A percentile compares a stretch with the other conserved stretches of the same genome.
Conservation (phyloP, 1,140 invertebrate species). For the Leptopilina boulardi region DNA sequence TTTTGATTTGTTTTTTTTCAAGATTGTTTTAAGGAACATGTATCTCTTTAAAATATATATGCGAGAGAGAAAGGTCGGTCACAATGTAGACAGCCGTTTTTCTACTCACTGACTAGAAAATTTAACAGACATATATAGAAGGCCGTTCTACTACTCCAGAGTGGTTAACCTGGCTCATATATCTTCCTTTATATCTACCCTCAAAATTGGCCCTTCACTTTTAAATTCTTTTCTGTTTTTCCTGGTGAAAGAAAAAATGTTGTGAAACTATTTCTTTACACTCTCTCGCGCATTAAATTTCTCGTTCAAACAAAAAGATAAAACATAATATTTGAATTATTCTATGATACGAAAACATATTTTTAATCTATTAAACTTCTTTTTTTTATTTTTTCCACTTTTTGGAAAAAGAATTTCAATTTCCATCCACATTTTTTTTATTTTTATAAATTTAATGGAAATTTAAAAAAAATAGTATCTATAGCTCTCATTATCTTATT, state of each 20-base stretch:
- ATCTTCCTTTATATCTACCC: not conserved
- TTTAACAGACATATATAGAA: slow-evolving; percentile 1
- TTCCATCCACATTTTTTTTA: too few relatives aligned
- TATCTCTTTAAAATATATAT: not conserved
- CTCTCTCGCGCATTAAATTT: not conserved
- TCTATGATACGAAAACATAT: not conserved
- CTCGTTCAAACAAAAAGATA: not conserved
- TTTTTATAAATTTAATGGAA: too few relatives aligned
- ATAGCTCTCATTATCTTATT: too few relatives aligned
- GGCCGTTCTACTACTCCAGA: not conserved
- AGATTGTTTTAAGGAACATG: not conserved
- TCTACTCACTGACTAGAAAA: slow-evolving; percentile 23
- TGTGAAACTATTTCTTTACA: not conserved
- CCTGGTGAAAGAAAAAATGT: not conserved
- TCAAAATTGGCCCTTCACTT: not conserved
- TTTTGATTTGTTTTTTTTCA: not conserved
- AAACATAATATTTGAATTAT: not conserved
- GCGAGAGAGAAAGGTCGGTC: not conserved
- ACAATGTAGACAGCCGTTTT: not conserved
- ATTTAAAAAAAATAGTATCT: too few relatives aligned
- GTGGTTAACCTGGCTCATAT: slow-evolving; percentile 1
- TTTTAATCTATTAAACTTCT: not conserved
- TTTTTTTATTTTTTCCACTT: too few relatives aligned
- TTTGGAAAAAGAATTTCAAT: too few relatives aligned
- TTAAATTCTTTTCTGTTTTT: slow-evolving; percentile 15